These are phyloP conservation scores for Ashinkailepas kermadecensis DNA, from an alignment of 2,888 invertebrate species.

Conservation along the genomic window DNA sequence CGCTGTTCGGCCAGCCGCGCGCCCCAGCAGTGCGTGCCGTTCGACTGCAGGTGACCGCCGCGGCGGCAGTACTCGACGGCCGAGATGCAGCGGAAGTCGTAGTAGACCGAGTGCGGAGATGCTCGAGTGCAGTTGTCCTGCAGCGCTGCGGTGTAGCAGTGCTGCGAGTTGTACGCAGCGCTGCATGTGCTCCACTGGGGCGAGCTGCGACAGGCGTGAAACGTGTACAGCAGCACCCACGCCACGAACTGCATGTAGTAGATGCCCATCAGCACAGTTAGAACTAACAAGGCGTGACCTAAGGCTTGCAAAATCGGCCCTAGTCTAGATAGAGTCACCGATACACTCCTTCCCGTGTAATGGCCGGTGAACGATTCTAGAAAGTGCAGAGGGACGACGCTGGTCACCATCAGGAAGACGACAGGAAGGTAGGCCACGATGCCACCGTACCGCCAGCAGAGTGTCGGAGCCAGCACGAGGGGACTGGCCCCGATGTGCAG, in stretches of 20 bases:
- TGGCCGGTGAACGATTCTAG: background rate
- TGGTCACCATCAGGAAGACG: background rate
- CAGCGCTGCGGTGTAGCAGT: background rate
- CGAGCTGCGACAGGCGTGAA: background rate
- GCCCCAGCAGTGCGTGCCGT: background rate
- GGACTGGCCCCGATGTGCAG: background rate
- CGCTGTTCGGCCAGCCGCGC: background rate
- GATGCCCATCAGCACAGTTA: background rate
- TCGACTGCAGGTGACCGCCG: background rate
- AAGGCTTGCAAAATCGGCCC: background rate
- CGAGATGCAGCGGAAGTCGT: background rate
- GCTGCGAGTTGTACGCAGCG: background rate
- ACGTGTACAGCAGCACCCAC: background rate
- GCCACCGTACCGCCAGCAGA: background rate
- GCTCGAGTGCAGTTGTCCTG: background rate
- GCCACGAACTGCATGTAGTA: background rate
- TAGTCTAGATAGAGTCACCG: background rate
- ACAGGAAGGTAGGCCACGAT: background rate
- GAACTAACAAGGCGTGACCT: background rate
- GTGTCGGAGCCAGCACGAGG: background rate
- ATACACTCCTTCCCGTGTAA: background rate
- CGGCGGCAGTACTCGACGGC: background rate
- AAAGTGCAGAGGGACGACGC: background rate
- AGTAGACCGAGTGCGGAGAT: background rate
- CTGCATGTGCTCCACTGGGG: background rate